Evolutionary conservation across 2,797 vertebrate genomes (phyloP), one percentile per base, ranked within the genome.

Genomic region (Tachyglossus aculeatus): DNA sequence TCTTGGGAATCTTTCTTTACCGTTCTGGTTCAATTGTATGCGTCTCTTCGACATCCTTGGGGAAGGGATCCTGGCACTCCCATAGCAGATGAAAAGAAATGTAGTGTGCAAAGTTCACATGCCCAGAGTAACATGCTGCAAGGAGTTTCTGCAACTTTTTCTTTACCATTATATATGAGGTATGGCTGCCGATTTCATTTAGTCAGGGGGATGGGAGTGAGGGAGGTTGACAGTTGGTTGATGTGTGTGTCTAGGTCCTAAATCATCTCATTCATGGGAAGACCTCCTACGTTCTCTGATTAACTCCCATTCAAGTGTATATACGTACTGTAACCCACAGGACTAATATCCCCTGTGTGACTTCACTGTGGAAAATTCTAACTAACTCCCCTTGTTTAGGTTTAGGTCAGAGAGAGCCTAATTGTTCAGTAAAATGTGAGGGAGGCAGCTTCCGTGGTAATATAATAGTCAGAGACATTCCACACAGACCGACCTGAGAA

Each of bases 211-310:
- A 29, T 34, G 70, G 64, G 65, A 78, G 47, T 64, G 25, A 64
- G 72, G 66, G 61, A 50, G 62, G 61, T 37, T 81, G 71, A 59
- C 72, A 69, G 77, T 82, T 83, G 86, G 68, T 60, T 80, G 85
- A 68, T 58, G 45, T 77, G 71, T 73, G 24, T 33, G 68, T 57
- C 67, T 58, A 67, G 74, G 70, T 19, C 40, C 29, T 74, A 72
- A 69, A 67, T 78, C 80, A 84, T 48, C 71, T 83, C 68, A 80
- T 77, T 77, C 67, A 82, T 65, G 27, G 55, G 13, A 66, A 66
- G 86, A 66, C 71, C 58, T 83, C 78, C 74, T 64, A 56, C 39
- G 19, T 44, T 19, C 43, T 64, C 74, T 67, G 43, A 62, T 84
- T 74, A 83, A 83, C 29, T 27, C 48, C 39, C 60, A 61, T 58